Percentiles rank a stretch among this genome's conserved stretches.
phyloP scores from a whole-genome alignment of 2,888 invertebrate species.

The Anarsia innoxiella region DNA sequence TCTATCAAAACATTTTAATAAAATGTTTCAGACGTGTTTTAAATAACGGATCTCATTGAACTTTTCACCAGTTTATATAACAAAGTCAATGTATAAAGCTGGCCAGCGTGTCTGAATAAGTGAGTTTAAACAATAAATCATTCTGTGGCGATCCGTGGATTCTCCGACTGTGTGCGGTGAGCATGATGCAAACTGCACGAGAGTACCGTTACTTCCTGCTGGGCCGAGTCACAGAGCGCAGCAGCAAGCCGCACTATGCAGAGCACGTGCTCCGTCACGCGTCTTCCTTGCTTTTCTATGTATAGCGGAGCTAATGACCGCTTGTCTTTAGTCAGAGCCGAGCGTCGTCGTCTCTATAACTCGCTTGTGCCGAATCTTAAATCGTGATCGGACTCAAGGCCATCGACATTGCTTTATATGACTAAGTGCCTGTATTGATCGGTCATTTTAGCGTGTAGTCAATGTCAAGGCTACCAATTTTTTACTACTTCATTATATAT shows the following conservation, averaged over 20 bases:
- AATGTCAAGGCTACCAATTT: constrained; percentile 57
- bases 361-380: constrained; percentile 41
- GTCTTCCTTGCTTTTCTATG: constrained; percentile 23
- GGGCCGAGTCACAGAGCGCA: constrained; percentile 3
- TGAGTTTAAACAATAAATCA: constrained; percentile 5
- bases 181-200: constrained; percentile 14
- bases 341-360: constrained; percentile 32
- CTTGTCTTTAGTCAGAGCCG: constrained; percentile 35
- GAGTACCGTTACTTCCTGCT: constrained; percentile 23
- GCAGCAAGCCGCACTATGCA: constrained; percentile 11
- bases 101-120: too few relatives aligned
- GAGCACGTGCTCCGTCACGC: constrained; percentile 24
- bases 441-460: constrained; percentile 47
- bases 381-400: constrained; percentile 55
- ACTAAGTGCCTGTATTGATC: constrained; percentile 55
- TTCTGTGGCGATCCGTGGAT: constrained; percentile 2
- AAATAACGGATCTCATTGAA: too few relatives aligned
- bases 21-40: too few relatives aligned
- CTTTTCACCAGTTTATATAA: too few relatives aligned
- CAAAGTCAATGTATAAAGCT: too few relatives aligned
- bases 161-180: neutral
- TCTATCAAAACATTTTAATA: too few relatives aligned
- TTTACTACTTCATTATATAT: constrained; percentile 15
- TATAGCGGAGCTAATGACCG: constrained; percentile 46
- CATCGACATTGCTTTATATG: constrained; percentile 61